Evolutionary conservation across 2,797 vertebrate genomes (phyloP).

Genomic region (Orientallactaga sibirica): DNA sequence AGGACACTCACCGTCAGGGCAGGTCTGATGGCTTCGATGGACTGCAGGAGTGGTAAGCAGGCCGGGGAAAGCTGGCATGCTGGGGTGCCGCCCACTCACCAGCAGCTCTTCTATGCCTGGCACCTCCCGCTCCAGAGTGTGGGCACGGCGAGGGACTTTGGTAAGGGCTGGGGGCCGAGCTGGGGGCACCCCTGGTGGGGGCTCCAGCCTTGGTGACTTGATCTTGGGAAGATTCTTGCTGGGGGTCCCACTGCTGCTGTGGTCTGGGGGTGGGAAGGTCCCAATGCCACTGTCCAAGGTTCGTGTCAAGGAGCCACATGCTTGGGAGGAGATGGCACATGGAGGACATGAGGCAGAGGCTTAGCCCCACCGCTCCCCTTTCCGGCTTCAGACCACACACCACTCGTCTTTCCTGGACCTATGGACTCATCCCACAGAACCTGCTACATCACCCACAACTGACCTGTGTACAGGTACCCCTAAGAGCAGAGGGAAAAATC

Average conservation of each 20-base stretch:
- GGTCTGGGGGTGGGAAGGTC: conserved; percentile 96
- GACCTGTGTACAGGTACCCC: not conserved
- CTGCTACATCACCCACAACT: not conserved
- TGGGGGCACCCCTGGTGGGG: conserved; percentile 88
- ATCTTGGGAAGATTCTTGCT: conserved; percentile 93
- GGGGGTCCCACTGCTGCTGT: conserved; percentile 91
- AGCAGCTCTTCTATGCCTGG: conserved; percentile 92
- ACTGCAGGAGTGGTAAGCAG: conserved; percentile 83
- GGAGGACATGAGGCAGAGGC: not conserved
- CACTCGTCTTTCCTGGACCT: not conserved
- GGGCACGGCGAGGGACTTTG: conserved; percentile 93
- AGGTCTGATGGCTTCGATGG: conserved; percentile 85
- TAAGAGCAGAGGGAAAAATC: not conserved
- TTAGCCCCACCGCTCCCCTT: too few relatives aligned
- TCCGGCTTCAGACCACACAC: not conserved
- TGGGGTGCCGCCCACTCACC: conserved; percentile 88
- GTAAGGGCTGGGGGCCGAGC: conserved; percentile 87
- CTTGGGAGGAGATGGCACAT: conserved; percentile 82
- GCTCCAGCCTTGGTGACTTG: conserved; percentile 90
- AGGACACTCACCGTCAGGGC: conserved; percentile 89
- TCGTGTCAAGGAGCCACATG: conserved; percentile 95
- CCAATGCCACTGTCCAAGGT: conserved; percentile 98
- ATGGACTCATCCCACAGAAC: not conserved
- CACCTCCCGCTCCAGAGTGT: conserved; percentile 95
- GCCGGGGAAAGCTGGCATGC: conserved; percentile 88